Evolutionary conservation across 2,113 vertebrate genomes (phyloP), one percentile per base, ranked within the genome.

Genomic region (Lagopus muta): DNA sequence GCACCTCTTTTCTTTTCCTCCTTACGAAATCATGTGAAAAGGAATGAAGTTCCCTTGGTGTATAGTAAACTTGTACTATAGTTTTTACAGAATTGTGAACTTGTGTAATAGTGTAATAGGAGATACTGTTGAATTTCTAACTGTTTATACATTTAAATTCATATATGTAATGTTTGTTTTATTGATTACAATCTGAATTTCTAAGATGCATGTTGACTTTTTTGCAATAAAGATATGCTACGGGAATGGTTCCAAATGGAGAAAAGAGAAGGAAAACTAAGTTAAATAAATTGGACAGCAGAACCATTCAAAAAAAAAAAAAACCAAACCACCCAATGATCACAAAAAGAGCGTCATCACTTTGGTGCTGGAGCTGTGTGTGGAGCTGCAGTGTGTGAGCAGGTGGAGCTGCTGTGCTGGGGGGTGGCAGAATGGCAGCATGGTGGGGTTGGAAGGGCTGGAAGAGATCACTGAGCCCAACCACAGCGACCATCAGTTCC

Each of bases 71-170:
- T 92, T 98, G 98, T 98, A 98, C 98, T 97, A 98, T 99, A 98
- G 98, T 98, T 98, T 98, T 98, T 98, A 98, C 98, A 97, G 96
- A 97, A 98, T 98, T 97, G 98, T 98, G 98, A 98, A 96, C 97
- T 98, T 98, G 98, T 99, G 98, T 99, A 98, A 98, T 98, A 99
- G 98, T 97, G 97, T 85, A 93, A 98, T 98, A 98, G 98, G 97
- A 98, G 97, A 98, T 99, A 99, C 97, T 99, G 98, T 98, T 98
- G 98, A 97, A 99, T 99, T 99, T 99, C 98, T 99, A 99, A 99
- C 98, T 99, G 99, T 99, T 99, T 99, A 99, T 99, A 99, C 98
- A 98, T 99, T 98, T 98, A 98, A 98, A 99, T 98, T 98, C 99
- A 98, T 99, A 98, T 98, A 98, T 99, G 99, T 99, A 99, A 99